Evolutionary conservation across 2,797 vertebrate genomes (phyloP), one percentile per base, ranked within the genome.

Genomic region (Serranus cabrilla): DNA sequence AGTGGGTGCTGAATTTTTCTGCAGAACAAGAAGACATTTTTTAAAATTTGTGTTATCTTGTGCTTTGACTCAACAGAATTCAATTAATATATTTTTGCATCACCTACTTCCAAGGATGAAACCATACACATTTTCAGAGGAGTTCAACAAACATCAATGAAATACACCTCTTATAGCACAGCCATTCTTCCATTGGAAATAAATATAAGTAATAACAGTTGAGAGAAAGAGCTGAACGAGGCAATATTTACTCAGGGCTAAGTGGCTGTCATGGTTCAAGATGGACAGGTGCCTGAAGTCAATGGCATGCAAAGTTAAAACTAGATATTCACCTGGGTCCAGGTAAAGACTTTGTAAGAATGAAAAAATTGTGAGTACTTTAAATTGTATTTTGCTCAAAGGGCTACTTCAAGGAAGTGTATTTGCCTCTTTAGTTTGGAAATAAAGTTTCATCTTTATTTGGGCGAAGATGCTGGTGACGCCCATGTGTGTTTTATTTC

Each of bases 241-340:
- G 8, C 7, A 59, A 3, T 69, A 54, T 25, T 57, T 20, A 46
- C 2, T 5, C 2, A 40, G 13, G 14, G 56, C 20, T 11, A 61
- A 3, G 9, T 52, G 14, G 5, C 31, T 46, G 14, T 18, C 14
- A 52, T 49, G 25, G 21, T 49, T 66, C 9, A 58, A 20, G 9
- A 37, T 31, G 31, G 11, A 55, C 46, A 58, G 39, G 47, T 67
- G n/a, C 42, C 40, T 60, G 5, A 49, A 27, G 23, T 72, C 11
- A 18, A 2, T 31, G 2, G 23, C 18, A 62, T 49, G 23, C 16
- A 72, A 65, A 55, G 17, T 70, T 61, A 17, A 62, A 51, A 49
- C 2, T 1, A 66, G 62, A 51, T 5, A 61, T 34, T 51, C 2
- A 7, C 16, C 21, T 10, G 1, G 5, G 13, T 40, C 9, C 11